phyloP scores from a whole-genome alignment of 2,797 vertebrate species.

The Manis crassicaudata region DNA sequence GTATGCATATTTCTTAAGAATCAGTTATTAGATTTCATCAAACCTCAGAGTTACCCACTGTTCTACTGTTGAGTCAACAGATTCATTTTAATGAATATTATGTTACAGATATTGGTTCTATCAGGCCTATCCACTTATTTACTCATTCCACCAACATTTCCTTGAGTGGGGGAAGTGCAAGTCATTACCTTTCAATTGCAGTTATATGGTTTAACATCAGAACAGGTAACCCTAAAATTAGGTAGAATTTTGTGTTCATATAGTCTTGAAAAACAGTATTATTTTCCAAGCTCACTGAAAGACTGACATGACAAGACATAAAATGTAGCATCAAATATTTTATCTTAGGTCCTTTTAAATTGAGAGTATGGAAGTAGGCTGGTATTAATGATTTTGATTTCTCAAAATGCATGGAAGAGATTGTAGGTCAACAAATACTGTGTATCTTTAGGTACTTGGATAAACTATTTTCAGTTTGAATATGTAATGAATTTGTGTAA shows the following conservation, averaged over 20 bases:
- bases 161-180: not conserved
- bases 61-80: not conserved
- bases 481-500: not conserved
- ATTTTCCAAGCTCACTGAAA: not conserved
- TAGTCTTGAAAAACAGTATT: not conserved
- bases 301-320: not conserved
- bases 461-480: not conserved
- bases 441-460: not conserved
- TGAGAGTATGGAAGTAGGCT: not conserved
- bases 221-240: not conserved
- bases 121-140: not conserved
- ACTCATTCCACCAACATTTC: not conserved
- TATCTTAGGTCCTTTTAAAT: not conserved
- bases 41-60: not conserved
- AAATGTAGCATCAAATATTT: not conserved
- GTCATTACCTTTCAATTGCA: not conserved
- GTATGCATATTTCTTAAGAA: not conserved
- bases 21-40: not conserved
- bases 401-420: not conserved
- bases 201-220: not conserved
- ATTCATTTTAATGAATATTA: not conserved
- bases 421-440: not conserved
- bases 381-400: not conserved
- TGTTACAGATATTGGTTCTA: not conserved
- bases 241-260: not conserved